Base-by-base conservation (phyloP, 2,113 vertebrate species). In the Tichodroma muraria region DNA sequence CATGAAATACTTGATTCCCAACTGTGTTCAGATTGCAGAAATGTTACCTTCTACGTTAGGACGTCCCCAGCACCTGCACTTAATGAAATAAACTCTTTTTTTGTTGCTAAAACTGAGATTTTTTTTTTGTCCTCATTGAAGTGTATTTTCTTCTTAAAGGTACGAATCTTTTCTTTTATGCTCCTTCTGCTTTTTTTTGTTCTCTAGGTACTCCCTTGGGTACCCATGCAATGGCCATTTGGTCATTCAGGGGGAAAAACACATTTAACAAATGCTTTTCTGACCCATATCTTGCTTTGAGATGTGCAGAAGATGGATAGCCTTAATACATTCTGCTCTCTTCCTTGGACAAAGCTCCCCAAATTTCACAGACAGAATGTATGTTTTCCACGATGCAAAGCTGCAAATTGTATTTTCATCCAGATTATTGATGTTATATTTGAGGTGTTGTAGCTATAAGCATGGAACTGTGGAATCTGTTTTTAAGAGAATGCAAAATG, bases 201-300 rank as follows among this genome's bases (percentile, higher is more conserved):
- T 61, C 69, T 89, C 84, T 94, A 59, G 76, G 60, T 82, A 86
- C 60, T 93, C 94, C 93, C 94, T 95, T 6, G 88, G 95, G 96
- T 97, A 86, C 66, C 57, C 78, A 72, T 65, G 73, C 88, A 86
- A 72, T 83, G 90, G 72, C 95, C 89, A 94, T 94, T 97, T 97
- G 96, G 94, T 95, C 94, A 94, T 94, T 97, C 82, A 59, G 76
- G 91, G 69, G 94, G 87, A 97, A 97, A 97, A 97, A 95, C 89
- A 84, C 93, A 93, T 95, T 98, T 97, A 94, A 88, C 92, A 96
- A 96, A 93, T 96, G 89, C 91, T 96, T 97, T 96, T 89, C 93
- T 96, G 96, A 97, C 96, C 93, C 85, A 93, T 96, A 93, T 95
- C 94, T 96, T 86, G 87, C 88, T 94, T 76, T 64, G 90, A 97